phyloP scores from a whole-genome alignment of 2,113 vertebrate species.

The Myrmecobius fasciatus region DNA sequence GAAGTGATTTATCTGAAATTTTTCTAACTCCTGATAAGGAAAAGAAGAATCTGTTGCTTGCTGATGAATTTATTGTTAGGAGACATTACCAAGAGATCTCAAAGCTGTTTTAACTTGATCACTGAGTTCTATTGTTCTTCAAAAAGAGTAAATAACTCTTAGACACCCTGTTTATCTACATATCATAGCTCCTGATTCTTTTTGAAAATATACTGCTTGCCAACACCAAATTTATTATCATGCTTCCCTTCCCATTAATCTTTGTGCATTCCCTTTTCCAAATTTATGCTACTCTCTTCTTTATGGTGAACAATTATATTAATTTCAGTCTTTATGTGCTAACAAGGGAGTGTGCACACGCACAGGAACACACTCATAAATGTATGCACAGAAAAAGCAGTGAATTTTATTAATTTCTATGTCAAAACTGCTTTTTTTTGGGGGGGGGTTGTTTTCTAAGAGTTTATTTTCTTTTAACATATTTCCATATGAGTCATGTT shows the following conservation, averaged over 20 bases:
- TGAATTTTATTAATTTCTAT: background rate
- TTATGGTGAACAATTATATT: background rate
- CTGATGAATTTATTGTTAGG: slow-evolving; percentile 51
- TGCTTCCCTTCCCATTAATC: slow-evolving; percentile 48
- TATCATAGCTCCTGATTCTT: slow-evolving; percentile 58
- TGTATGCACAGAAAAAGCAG: background rate
- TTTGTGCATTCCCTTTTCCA: slow-evolving; percentile 11
- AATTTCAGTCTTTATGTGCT: background rate
- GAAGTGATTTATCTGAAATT: background rate
- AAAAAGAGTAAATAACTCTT: slow-evolving; percentile 55
- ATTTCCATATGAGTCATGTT: too few relatives aligned
- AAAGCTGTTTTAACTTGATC: slow-evolving; percentile 72
- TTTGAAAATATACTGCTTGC: slow-evolving; percentile 68
- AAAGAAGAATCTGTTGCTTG: background rate
- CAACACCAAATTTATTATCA: slow-evolving; percentile 47
- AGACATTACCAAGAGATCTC: slow-evolving; percentile 69
- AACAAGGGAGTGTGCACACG: too few relatives aligned
- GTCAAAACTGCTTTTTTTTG: too few relatives aligned
- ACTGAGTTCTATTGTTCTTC: slow-evolving; percentile 72
- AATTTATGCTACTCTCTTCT: background rate
- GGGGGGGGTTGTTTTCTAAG: too few relatives aligned
- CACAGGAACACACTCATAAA: background rate
- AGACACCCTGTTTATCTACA: slow-evolving; percentile 65
- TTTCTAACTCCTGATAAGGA: slow-evolving; percentile 29
- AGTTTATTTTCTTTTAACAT: too few relatives aligned